Evolutionary conservation across 2,113 vertebrate genomes (phyloP).

Genomic region (Pterocles gutturalis): DNA sequence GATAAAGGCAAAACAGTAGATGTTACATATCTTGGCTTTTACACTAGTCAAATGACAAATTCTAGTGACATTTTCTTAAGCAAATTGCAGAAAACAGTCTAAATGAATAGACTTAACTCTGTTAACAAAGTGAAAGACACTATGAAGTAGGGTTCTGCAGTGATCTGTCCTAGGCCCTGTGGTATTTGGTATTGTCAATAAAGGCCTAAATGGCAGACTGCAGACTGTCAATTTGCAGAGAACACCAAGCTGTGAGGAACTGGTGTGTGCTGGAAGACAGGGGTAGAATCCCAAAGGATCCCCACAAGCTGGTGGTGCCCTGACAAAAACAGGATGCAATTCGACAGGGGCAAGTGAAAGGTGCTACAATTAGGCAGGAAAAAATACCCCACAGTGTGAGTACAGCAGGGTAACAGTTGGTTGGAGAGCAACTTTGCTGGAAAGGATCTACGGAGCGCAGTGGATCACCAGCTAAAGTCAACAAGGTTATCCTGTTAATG

Average conservation of each 20-base stretch:
- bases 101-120: slow-evolving; percentile 15
- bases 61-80: slow-evolving; percentile 15
- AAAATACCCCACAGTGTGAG: neutral
- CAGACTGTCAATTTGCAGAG: neutral
- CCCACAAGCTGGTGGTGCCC: neutral
- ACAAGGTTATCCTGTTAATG: neutral
- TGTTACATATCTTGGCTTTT: neutral
- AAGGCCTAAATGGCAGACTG: neutral
- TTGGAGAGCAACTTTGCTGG: neutral
- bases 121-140: neutral
- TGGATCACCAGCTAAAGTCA: neutral
- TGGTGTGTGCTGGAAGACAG: neutral
- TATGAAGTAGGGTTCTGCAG: neutral
- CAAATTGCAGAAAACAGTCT: neutral
- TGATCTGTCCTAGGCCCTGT: neutral
- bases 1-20: neutral
- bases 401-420: neutral
- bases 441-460: neutral
- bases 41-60: neutral
- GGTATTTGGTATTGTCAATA: neutral
- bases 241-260: neutral
- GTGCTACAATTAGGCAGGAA: neutral
- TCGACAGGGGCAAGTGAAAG: neutral
- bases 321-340: neutral
- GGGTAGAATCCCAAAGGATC: neutral